Percentiles rank a stretch among this genome's conserved stretches.
phyloP scores from a whole-genome alignment of 2,888 invertebrate genomes.

The Trachelus troglodyta region DNA sequence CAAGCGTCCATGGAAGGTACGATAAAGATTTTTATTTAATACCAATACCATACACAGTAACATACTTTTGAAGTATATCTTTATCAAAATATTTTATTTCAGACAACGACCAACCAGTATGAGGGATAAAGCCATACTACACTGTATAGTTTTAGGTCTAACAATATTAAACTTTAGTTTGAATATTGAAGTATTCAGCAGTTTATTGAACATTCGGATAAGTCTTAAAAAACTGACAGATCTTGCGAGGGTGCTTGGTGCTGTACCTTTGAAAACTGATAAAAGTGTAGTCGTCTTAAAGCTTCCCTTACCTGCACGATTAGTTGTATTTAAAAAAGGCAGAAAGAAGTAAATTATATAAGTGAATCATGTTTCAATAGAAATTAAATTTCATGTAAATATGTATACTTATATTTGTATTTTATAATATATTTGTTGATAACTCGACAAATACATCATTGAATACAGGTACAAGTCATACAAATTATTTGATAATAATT shows the following conservation, averaged over 20 bases:
- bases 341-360: conserved; percentile 29
- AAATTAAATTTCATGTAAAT: background rate
- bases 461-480: background rate
- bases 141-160: conserved; percentile 54
- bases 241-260: conserved; percentile 50
- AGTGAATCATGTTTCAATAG: background rate
- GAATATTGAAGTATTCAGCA: conserved; percentile 51
- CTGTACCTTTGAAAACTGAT: conserved; percentile 44
- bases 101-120: conserved; percentile 53
- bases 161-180: conserved; percentile 48
- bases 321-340: conserved; percentile 27
- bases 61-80: background rate
- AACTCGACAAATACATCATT: background rate
- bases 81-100: conserved; percentile 22
- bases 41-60: background rate
- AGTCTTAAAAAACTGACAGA: conserved; percentile 51
- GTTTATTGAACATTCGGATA: conserved; percentile 35
- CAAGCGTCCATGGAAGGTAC: conserved; percentile 50
- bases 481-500: background rate
- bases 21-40: background rate
- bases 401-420: background rate
- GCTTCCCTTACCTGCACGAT: conserved; percentile 51
- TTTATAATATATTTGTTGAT: background rate
- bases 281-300: conserved; percentile 50
- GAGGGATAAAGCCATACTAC: conserved; percentile 56